Conservation (phyloP, 2,797 vertebrate species). For the Sebastes wilsoni region DNA sequence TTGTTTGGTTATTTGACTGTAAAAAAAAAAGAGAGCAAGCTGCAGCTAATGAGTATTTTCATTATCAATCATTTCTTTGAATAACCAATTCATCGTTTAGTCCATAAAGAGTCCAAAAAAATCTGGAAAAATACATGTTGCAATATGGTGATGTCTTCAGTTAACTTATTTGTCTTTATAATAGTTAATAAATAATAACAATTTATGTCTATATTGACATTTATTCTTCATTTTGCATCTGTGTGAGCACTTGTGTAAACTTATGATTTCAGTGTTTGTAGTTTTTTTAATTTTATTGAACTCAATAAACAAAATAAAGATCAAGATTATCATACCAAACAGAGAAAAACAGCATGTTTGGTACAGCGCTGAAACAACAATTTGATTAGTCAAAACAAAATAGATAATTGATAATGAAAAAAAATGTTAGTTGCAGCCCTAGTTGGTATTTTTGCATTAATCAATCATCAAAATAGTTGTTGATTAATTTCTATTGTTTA, state of each 20-base stretch:
- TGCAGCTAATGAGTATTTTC: background rate
- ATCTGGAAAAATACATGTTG: background rate
- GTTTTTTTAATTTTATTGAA: background rate
- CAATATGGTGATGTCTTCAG: background rate
- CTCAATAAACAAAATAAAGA: background rate
- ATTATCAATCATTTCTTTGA: background rate
- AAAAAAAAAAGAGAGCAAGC: background rate
- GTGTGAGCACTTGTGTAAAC: background rate
- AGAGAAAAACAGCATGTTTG: background rate
- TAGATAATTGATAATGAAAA: background rate
- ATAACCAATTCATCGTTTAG: background rate
- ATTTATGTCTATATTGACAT: background rate
- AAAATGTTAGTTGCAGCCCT: background rate
- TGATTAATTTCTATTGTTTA: background rate
- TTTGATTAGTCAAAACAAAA: background rate
- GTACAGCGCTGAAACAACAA: background rate
- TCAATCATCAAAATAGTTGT: background rate
- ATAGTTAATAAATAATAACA: background rate
- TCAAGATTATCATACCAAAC: background rate
- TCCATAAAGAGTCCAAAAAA: background rate
- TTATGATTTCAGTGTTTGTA: background rate
- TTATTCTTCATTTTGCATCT: background rate
- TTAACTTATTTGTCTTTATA: background rate
- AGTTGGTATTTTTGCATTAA: background rate
- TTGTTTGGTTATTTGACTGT: background rate